phyloP scores from a whole-genome alignment of 2,113 vertebrate species.

The Serilophus lunatus region DNA sequence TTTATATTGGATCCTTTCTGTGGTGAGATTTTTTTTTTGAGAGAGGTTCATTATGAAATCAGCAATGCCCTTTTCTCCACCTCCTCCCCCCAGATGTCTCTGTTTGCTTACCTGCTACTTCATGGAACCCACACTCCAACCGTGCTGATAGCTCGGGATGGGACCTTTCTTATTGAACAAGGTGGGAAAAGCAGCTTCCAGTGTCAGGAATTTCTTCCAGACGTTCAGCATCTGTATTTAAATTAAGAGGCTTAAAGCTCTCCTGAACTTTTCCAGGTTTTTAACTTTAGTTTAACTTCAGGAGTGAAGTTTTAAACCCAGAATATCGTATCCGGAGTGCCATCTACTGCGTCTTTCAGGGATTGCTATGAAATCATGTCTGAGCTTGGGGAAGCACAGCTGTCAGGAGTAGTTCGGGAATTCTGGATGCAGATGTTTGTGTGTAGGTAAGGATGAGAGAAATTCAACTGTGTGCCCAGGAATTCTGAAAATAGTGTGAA shows the following conservation, averaged over 20 bases:
- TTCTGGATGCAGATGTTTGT: accelerated
- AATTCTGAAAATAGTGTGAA: not conserved
- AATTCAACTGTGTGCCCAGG: not conserved
- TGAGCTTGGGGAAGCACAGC: not conserved
- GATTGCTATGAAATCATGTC: not conserved
- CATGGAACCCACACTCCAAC: not conserved
- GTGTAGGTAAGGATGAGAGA: not conserved
- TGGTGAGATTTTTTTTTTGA: not conserved
- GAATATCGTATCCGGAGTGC: slow-evolving; percentile 19
- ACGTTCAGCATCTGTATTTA: slow-evolving; percentile 50
- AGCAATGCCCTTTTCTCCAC: not conserved
- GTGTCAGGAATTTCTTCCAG: slow-evolving; percentile 55
- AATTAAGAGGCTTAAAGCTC: slow-evolving; percentile 58
- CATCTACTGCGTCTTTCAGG: slow-evolving; percentile 43
- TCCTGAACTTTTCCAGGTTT: slow-evolving; percentile 27
- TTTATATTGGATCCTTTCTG: not conserved
- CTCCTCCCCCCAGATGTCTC: not conserved
- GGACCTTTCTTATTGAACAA: slow-evolving; percentile 14
- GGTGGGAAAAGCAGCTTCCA: slow-evolving; percentile 47
- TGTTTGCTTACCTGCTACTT: not conserved
- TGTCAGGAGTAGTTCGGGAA: not conserved
- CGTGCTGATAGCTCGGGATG: not conserved
- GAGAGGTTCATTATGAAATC: not conserved
- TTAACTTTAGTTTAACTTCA: slow-evolving; percentile 33
- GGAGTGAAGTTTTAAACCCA: not conserved